Conservation (phyloP, 1,140 invertebrate species). For the Aricia agestis region DNA sequence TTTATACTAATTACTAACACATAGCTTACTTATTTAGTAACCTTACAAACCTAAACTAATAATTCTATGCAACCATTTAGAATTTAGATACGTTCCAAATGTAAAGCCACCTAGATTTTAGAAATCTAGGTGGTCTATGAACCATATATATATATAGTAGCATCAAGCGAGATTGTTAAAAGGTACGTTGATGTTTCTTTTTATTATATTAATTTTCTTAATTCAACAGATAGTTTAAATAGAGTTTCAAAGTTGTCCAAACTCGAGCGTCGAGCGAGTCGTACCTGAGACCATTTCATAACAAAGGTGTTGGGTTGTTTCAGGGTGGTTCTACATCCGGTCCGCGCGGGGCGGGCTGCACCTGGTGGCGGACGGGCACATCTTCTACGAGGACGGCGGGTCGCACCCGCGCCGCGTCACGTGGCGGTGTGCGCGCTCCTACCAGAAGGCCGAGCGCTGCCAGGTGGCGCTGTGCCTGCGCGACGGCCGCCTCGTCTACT, state of each 20-base stretch:
- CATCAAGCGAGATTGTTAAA: background rate
- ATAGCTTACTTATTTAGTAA: too few species aligned
- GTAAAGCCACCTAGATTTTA: slow-evolving; percentile 47
- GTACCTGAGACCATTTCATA: slow-evolving; percentile 11
- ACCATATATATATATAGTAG: too few species aligned
- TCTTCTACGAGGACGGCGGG: slow-evolving; percentile 72
- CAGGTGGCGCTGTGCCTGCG: slow-evolving; percentile 70
- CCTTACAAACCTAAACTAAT: too few species aligned
- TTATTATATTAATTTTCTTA: background rate
- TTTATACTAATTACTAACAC: too few species aligned
- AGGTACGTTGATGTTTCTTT: background rate
- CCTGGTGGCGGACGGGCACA: slow-evolving; percentile 67
- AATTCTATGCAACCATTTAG: too few species aligned
- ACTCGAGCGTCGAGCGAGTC: too few species aligned
- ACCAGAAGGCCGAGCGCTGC: slow-evolving; percentile 70
- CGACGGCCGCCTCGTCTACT: slow-evolving; percentile 66
- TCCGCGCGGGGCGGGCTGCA: slow-evolving; percentile 69
- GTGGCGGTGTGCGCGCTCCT: slow-evolving; percentile 70
- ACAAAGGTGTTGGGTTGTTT: slow-evolving; percentile 38
- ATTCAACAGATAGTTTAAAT: too few species aligned
- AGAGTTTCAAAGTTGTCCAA: too few species aligned
- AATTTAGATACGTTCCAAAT: too few species aligned
- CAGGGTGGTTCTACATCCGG: slow-evolving; percentile 74
- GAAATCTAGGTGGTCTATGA: too few species aligned
- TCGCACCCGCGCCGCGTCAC: slow-evolving; percentile 68